Evolutionary conservation across 2,888 invertebrate species (phyloP), one percentile per base, ranked within the genome.

Genomic region (Drosophila dives): DNA sequence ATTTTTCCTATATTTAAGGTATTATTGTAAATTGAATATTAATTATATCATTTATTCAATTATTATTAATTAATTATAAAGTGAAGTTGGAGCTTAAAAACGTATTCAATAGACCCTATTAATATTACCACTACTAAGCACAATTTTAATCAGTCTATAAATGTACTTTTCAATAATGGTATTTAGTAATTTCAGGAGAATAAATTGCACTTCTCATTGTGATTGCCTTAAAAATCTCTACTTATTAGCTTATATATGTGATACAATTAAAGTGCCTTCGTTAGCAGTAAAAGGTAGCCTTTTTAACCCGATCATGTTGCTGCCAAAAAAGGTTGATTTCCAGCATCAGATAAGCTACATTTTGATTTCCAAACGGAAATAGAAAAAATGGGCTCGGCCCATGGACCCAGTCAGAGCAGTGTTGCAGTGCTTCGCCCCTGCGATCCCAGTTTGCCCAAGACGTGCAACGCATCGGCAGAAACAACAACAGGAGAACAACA

Each of bases 351-450:
- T 84, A 80, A 49, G 20, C 55, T 26, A 23, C 45, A 26, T 33
- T 36, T 53, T 70, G 49, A 54, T 64, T 60, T 71, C 71, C 61
- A 75, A 90, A 75, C 89, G 91, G 91, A 90, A 90, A 86, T 90
- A 83, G 90, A 88, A 86, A 88, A 86, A 85, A 81, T 83, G 83
- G 85, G 89, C 61, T 71, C 82, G 89, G 86, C 86, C 49, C 64
- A 29, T 64, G 74, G 56, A 68, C 48, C 48, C 59, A 63, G 71
- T 65, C 70, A 62, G 55, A 64, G 42, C 63, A 64, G 38, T 64
- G 64, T 59, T 74, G 72, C 55, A 55, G n/a, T 29, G 55, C 54
- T n/a, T 54, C n/a, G 36, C 69, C n/a, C 10, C 56, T 66, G 64
- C 55, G 64, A 65, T 64, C 51, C 49, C 56, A 45, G 12, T 67